phyloP scores from a whole-genome alignment of 2,113 vertebrate species.

The Geococcyx californianus region DNA sequence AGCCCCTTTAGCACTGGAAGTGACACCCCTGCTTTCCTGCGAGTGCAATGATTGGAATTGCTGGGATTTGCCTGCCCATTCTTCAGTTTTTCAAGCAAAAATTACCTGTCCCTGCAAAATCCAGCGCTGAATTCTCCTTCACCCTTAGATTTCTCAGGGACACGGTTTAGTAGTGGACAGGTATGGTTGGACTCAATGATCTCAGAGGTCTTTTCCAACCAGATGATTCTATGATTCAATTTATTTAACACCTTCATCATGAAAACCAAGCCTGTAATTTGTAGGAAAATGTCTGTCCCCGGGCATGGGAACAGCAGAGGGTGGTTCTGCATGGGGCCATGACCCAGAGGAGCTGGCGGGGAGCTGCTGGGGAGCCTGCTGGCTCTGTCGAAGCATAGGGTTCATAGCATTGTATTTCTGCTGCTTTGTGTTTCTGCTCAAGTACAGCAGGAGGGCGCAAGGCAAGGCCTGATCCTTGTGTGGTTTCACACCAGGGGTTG shows the following conservation, averaged over 20 bases:
- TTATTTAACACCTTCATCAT: not conserved
- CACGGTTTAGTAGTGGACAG: too few species aligned
- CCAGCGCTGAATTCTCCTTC: not conserved
- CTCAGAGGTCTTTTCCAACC: too few species aligned
- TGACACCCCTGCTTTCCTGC: not conserved
- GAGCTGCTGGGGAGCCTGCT: not conserved
- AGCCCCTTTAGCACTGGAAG: too few species aligned
- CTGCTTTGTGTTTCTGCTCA: not conserved
- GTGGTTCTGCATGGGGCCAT: not conserved
- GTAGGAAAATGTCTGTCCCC: not conserved
- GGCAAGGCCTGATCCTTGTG: not conserved
- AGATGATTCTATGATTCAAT: too few species aligned
- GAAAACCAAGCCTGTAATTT: not conserved
- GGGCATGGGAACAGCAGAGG: not conserved
- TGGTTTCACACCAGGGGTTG: not conserved
- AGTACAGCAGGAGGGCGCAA: not conserved
- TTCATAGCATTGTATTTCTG: not conserved
- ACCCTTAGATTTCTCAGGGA: fast-evolving
- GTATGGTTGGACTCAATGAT: too few species aligned
- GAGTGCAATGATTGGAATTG: not conserved
- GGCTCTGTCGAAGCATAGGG: not conserved
- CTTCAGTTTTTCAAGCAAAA: not conserved
- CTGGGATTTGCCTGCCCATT: not conserved
- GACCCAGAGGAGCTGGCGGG: not conserved
- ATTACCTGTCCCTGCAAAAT: not conserved